phyloP scores from a whole-genome alignment of 2,888 invertebrate species.

The Himalopsyche kuldschensis region DNA sequence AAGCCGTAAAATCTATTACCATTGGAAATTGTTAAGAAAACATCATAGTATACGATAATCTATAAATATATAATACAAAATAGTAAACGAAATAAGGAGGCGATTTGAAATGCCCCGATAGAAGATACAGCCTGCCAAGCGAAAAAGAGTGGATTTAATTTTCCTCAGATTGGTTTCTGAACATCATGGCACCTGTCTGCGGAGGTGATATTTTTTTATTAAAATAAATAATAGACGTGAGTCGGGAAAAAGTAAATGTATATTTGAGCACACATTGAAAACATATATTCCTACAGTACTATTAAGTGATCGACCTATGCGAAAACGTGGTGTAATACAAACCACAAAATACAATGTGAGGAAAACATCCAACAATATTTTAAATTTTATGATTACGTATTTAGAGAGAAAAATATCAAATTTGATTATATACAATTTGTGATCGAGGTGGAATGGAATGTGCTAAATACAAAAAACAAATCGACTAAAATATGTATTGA shows the following conservation, averaged over 20 bases:
- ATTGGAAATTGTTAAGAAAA: too few relatives aligned
- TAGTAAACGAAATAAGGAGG: too few relatives aligned
- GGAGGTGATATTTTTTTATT: background rate
- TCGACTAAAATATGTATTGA: too few relatives aligned
- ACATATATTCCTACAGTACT: too few relatives aligned
- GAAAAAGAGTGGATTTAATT: background rate
- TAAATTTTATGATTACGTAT: background rate
- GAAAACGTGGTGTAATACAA: background rate
- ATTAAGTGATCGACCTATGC: too few relatives aligned
- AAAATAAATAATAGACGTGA: too few relatives aligned
- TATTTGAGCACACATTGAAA: too few relatives aligned
- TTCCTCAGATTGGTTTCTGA: background rate
- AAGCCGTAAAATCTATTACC: background rate
- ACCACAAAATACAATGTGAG: background rate
- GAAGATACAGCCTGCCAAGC: background rate
- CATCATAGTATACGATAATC: too few relatives aligned
- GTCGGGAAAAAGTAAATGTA: background rate
- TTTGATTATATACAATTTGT: background rate
- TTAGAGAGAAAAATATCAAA: background rate
- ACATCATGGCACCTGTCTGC: background rate
- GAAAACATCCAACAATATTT: background rate
- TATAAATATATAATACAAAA: too few relatives aligned
- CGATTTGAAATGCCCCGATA: background rate
- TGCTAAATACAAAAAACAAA: background rate
- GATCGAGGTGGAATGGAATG: background rate